Percentiles rank a stretch among this genome's conserved stretches.
phyloP scores from a whole-genome alignment of 2,888 invertebrate genomes.

The Fragum fragum region DNA sequence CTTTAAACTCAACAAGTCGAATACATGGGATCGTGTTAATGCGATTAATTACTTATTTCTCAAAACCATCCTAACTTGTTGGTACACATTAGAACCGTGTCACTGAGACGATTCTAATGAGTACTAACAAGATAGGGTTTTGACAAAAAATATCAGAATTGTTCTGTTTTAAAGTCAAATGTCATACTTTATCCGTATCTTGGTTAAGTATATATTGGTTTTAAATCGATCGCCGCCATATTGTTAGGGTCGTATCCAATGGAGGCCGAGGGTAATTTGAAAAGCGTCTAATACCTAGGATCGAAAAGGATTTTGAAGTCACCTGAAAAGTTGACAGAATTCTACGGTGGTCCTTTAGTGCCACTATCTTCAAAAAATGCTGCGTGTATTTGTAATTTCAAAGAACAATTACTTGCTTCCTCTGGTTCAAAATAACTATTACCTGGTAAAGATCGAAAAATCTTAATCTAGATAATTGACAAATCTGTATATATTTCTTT shows the following conservation, averaged over 20 bases:
- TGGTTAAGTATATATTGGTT: neutral
- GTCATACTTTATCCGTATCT: neutral
- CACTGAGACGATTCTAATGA: neutral
- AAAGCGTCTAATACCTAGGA: slow-evolving; percentile 49
- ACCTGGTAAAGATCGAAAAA: no score
- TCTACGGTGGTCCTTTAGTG: neutral
- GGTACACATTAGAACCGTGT: neutral
- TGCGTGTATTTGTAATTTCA: no score
- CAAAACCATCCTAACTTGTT: neutral
- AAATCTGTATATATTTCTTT: no score
- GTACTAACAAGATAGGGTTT: neutral
- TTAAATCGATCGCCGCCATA: slow-evolving; percentile 65
- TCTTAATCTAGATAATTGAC: no score
- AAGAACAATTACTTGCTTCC: no score
- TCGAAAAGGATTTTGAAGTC: slow-evolving; percentile 59
- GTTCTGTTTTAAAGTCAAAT: neutral
- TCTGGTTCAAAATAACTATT: no score
- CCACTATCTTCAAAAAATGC: neutral
- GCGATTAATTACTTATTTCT: no score
- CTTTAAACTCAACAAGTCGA: neutral
- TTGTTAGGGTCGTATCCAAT: slow-evolving; percentile 72
- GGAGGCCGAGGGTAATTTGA: slow-evolving; percentile 53
- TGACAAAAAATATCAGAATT: neutral
- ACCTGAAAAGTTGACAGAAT: slow-evolving; percentile 27
- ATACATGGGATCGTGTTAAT: no score